Evolutionary conservation across 2,113 vertebrate genomes (phyloP).

Genomic region (Podocnemis expansa): DNA sequence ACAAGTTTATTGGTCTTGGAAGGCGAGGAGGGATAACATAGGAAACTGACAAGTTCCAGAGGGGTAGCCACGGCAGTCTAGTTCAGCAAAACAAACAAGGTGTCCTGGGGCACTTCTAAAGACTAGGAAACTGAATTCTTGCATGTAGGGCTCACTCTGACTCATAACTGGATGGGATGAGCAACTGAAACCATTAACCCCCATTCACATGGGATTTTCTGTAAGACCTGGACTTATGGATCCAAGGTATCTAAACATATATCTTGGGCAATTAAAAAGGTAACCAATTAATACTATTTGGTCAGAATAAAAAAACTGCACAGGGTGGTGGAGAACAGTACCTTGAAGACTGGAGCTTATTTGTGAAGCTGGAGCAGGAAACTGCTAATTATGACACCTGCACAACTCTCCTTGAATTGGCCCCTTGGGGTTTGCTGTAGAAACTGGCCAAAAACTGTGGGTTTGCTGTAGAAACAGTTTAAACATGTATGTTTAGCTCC

Average conservation of each 20-base stretch:
- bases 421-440: constrained; percentile 56
- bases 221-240: constrained; percentile 49
- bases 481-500: constrained; percentile 30
- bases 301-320: constrained; percentile 69
- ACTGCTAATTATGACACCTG: constrained; percentile 80
- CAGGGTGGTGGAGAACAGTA: constrained; percentile 58
- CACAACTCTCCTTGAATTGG: constrained; percentile 58
- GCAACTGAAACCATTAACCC: constrained; percentile 54
- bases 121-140: no score
- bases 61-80: no score
- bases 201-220: constrained; percentile 41
- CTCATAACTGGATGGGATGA: background rate
- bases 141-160: no score
- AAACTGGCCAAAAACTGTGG: constrained; percentile 47
- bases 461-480: constrained; percentile 14
- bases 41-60: constrained; percentile 51
- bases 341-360: constrained; percentile 73
- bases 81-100: no score
- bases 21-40: constrained; percentile 20
- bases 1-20: constrained; percentile 70
- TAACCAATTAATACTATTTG: constrained; percentile 72
- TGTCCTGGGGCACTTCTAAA: no score
- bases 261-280: constrained; percentile 62
- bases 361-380: constrained; percentile 73
- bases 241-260: constrained; percentile 64